These are phyloP conservation scores for Ectemnius lituratus DNA, from an alignment of 2,888 invertebrate species.

Conservation along the genomic window DNA sequence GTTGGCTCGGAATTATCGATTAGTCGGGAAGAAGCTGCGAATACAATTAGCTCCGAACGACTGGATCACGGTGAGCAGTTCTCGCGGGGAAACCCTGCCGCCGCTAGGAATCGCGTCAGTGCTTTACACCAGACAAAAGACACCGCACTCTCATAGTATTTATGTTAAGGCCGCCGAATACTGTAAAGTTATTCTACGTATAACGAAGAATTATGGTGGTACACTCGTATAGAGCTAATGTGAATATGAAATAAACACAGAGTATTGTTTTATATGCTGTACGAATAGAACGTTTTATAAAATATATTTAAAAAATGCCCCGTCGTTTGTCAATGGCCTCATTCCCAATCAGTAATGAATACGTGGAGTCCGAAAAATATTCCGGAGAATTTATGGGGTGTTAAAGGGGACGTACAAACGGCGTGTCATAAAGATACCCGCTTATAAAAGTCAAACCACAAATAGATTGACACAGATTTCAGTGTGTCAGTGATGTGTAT, in stretches of 20 bases:
- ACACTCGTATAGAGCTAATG: conserved; percentile 76
- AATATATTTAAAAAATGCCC: conserved; percentile 75
- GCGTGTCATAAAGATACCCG: no score
- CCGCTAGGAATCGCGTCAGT: conserved; percentile 45
- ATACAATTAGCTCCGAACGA: conserved; percentile 61
- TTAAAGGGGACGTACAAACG: no score
- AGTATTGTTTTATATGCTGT: conserved; percentile 79
- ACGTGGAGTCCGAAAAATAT: no score
- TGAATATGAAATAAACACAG: conserved; percentile 77
- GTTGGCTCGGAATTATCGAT: conserved; percentile 46
- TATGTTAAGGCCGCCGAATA: conserved; percentile 72
- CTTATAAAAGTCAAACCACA: no score
- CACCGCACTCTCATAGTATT: conserved; percentile 66
- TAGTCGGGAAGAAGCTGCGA: conserved; percentile 62
- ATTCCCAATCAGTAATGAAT: no score
- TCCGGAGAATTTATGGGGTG: no score
- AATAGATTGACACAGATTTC: no score
- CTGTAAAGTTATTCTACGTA: conserved; percentile 68
- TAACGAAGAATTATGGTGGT: conserved; percentile 66
- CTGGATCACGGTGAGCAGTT: conserved; percentile 55
- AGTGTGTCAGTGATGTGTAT: no score
- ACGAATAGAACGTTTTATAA: conserved; percentile 78
- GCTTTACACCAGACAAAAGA: conserved; percentile 61
- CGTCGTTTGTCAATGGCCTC: background rate
- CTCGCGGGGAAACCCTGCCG: conserved; percentile 14